phyloP scores from a whole-genome alignment of 2,888 invertebrate species.

The Theretra japonica region DNA sequence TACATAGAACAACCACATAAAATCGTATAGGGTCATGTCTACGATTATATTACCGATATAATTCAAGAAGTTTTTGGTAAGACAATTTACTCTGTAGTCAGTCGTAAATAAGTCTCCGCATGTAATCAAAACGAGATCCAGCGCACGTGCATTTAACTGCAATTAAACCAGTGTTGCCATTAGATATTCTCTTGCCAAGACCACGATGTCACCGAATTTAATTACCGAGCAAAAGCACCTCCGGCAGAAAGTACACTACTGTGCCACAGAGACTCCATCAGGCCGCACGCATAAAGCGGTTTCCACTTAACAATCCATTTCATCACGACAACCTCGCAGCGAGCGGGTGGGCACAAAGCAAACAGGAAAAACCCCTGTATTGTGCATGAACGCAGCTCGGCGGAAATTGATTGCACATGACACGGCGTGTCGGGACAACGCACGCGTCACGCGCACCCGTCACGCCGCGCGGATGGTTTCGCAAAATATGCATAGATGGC shows the following conservation, averaged over 20 bases:
- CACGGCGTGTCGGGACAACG: conserved; percentile 38
- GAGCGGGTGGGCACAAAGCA: conserved; percentile 3
- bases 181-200: conserved; percentile 14
- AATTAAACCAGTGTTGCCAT: background rate
- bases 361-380: background rate
- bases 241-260: background rate
- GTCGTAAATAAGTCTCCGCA: background rate
- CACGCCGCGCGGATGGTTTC: background rate
- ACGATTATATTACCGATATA: too few species aligned
- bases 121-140: background rate
- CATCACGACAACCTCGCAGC: background rate
- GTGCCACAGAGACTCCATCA: conserved; percentile 25
- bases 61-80: too few species aligned
- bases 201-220: conserved; percentile 3
- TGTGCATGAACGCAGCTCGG: background rate
- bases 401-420: conserved; percentile 50
- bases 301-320: background rate
- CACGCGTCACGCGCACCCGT: conserved; percentile 27
- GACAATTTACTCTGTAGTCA: too few species aligned
- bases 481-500: background rate
- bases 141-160: background rate
- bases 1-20: too few species aligned
- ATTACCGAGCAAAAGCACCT: conserved; percentile 4
- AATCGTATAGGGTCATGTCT: too few species aligned
- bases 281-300: conserved; percentile 25